A percentile compares a stretch with the other conserved stretches of the same genome.
These are phyloP conservation scores for Cistogaster globosa DNA, from an alignment of 2,888 invertebrate genomes.

Conservation along the genomic window DNA sequence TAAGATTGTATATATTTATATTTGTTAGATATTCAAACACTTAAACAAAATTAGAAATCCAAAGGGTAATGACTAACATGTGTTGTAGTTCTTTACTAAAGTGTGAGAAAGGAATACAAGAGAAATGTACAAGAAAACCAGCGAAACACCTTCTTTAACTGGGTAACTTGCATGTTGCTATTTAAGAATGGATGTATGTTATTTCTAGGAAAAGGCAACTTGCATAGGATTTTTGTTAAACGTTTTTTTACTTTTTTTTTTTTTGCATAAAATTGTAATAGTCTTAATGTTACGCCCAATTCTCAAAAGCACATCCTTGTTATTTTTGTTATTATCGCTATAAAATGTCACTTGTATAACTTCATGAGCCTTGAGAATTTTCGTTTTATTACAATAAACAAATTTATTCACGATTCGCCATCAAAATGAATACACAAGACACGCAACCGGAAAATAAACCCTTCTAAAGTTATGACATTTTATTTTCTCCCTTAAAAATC, in stretches of 20 bases:
- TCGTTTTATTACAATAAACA: constrained; percentile 22
- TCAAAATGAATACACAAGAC: constrained; percentile 30
- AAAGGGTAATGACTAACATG: constrained; percentile 57
- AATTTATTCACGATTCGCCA: neutral
- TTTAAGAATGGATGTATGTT: neutral
- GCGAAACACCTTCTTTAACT: constrained; percentile 16
- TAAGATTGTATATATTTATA: neutral
- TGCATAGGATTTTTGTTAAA: constrained; percentile 18
- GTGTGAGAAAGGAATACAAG: neutral
- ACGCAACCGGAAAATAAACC: constrained; percentile 66
- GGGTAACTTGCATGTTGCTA: constrained; percentile 21
- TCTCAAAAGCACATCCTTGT: constrained; percentile 55
- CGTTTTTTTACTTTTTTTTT: neutral
- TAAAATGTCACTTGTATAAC: constrained; percentile 36
- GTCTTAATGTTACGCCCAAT: constrained; percentile 56
- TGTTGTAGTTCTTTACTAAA: constrained; percentile 17
- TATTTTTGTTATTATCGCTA: constrained; percentile 5
- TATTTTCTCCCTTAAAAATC: constrained; percentile 1
- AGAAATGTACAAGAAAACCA: constrained; percentile 5
- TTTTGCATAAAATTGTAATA: constrained; percentile 28
- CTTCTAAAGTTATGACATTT: constrained; percentile 62
- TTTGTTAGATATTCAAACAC: constrained; percentile 11
- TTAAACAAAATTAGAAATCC: constrained; percentile 3
- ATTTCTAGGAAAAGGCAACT: constrained; percentile 1
- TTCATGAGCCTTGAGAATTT: constrained; percentile 43